A percentile compares a stretch with the other conserved stretches of the same genome.
Conservation (phyloP, 2,888 invertebrate genomes). For the Euzetes globulus region DNA sequence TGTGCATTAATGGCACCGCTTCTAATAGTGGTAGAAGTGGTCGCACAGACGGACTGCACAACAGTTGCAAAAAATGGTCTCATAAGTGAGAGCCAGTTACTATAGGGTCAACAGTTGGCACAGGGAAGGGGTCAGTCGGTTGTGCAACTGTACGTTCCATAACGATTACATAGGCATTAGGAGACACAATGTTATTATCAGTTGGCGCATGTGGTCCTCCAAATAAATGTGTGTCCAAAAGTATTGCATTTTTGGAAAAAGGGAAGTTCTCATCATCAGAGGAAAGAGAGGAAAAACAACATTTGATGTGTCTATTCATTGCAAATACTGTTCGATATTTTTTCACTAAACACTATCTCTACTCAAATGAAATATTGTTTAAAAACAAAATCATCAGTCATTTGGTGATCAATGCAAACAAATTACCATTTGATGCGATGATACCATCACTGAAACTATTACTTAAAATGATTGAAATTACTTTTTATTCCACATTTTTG, state of each 20-base stretch:
- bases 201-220: constrained; percentile 20
- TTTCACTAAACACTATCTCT: neutral
- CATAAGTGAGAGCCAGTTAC: constrained; percentile 7
- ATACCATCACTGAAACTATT: too few relatives aligned
- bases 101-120: constrained; percentile 30
- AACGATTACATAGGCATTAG: constrained; percentile 16
- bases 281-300: neutral
- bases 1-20: neutral
- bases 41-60: constrained; percentile 1
- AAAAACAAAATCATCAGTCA: constrained; percentile 6
- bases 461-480: neutral
- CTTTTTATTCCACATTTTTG: neutral
- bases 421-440: neutral
- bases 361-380: neutral
- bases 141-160: constrained; percentile 5
- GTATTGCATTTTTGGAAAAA: neutral
- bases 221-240: neutral
- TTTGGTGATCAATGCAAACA: neutral
- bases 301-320: neutral
- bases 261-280: too few relatives aligned
- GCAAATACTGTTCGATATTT: neutral
- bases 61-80: constrained; percentile 29
- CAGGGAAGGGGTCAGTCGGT: constrained; percentile 21
- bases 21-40: neutral
- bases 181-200: constrained; percentile 7